Conservation (phyloP, 2,888 invertebrate genomes). For the Euproctis similis region DNA sequence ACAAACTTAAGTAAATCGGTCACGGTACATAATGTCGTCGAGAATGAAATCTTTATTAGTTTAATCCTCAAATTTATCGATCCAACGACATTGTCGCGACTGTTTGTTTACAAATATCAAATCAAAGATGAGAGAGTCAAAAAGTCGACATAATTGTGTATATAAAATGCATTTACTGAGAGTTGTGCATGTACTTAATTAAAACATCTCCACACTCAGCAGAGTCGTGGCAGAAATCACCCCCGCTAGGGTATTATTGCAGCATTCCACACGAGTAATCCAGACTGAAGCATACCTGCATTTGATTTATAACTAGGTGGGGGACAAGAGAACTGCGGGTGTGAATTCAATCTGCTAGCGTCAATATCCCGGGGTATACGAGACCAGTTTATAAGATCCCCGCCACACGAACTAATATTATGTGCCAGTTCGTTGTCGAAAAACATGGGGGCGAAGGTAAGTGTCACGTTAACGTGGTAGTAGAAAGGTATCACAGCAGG, state of each 20-base stretch:
- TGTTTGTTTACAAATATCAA: no score
- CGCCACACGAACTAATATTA: conserved; percentile 21
- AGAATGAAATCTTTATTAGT: conserved; percentile 48
- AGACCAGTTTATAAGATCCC: conserved; percentile 37
- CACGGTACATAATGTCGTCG: conserved; percentile 34
- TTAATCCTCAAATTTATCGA: conserved; percentile 49
- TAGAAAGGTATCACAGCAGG: conserved; percentile 58
- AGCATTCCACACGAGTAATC: conserved; percentile 55
- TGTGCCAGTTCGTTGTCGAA: conserved; percentile 12
- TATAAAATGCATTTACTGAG: no score
- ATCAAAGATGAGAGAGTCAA: no score
- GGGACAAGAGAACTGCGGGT: conserved; percentile 59
- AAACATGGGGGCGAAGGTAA: conserved; percentile 15
- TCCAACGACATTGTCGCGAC: conserved; percentile 27
- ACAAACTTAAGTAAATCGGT: conserved; percentile 46
- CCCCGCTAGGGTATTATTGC: conserved; percentile 39
- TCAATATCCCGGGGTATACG: conserved; percentile 41
- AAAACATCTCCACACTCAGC: conserved; percentile 31
- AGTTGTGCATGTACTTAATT: conserved; percentile 26
- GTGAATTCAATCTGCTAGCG: conserved; percentile 61
- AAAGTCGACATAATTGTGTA: no score
- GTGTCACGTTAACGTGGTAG: conserved; percentile 41
- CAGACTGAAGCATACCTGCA: conserved; percentile 65
- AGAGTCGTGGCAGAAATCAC: conserved; percentile 34
- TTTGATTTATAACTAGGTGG: conserved; percentile 71